Evolutionary conservation across 2,113 vertebrate genomes (phyloP).

Genomic region (Rhinolophus sinicus): DNA sequence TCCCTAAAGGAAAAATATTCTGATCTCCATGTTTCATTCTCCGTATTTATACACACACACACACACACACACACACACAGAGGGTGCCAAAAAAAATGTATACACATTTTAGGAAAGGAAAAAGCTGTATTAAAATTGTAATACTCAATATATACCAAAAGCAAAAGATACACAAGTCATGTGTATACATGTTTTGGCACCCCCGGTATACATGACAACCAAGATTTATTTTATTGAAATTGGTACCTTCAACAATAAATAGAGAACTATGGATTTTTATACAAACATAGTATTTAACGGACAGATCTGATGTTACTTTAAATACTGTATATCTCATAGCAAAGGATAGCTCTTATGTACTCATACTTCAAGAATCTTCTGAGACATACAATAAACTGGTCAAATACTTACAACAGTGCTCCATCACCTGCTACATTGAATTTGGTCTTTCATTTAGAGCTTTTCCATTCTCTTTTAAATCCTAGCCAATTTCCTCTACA

Average conservation of each 20-base stretch:
- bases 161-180: too few species aligned
- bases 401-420: neutral
- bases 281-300: neutral
- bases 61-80: too few species aligned
- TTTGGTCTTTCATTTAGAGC: neutral
- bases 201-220: neutral
- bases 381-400: neutral
- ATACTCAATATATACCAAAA: too few species aligned
- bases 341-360: neutral
- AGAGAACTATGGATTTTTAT: neutral
- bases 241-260: neutral
- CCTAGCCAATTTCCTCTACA: neutral
- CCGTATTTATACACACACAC: too few species aligned
- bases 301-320: neutral
- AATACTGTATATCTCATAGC: neutral
- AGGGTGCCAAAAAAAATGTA: too few species aligned
- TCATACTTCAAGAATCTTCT: neutral
- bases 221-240: constrained; percentile 23
- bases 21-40: neutral
- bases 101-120: too few species aligned
- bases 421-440: neutral
- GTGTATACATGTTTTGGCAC: too few species aligned
- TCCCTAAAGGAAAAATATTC: neutral
- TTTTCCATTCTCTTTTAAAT: neutral
- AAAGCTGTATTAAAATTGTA: too few species aligned